Evolutionary conservation across 2,888 invertebrate species (phyloP).

Genomic region (Mimachlamys varia): DNA sequence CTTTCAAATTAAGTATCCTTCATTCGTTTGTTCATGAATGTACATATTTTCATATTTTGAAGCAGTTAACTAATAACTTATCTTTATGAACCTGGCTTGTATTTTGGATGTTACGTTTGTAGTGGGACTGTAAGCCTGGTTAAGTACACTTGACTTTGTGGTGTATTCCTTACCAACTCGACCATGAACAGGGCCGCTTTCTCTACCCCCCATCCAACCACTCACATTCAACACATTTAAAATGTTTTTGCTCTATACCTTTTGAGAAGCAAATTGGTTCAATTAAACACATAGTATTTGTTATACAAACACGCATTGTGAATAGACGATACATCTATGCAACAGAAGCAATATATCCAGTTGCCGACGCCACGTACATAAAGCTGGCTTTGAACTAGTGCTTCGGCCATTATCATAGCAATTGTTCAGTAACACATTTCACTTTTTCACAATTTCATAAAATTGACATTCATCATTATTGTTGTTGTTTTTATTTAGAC

Average conservation of each 20-base stretch:
- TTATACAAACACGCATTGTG: conserved; percentile 23
- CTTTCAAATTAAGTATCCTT: background rate
- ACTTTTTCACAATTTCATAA: background rate
- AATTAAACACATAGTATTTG: conserved; percentile 1
- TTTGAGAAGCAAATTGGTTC: conserved; percentile 12
- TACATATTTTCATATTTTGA: background rate
- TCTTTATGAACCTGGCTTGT: background rate
- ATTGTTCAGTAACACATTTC: background rate
- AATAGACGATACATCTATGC: background rate
- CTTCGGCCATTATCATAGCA: background rate
- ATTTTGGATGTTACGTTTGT: background rate
- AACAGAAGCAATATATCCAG: background rate
- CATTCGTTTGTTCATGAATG: background rate
- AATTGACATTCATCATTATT: background rate
- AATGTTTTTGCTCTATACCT: background rate
- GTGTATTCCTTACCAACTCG: background rate
- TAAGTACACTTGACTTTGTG: background rate
- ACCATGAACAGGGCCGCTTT: background rate
- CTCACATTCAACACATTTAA: conserved; percentile 16
- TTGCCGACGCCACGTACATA: background rate
- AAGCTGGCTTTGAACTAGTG: background rate
- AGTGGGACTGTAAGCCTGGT: background rate
- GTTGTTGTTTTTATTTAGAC: conserved; percentile 23
- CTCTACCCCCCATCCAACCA: background rate
- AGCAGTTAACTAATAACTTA: background rate